These are phyloP conservation scores for Petromus typicus DNA, from an alignment of 2,113 vertebrate species.

Conservation along the genomic window DNA sequence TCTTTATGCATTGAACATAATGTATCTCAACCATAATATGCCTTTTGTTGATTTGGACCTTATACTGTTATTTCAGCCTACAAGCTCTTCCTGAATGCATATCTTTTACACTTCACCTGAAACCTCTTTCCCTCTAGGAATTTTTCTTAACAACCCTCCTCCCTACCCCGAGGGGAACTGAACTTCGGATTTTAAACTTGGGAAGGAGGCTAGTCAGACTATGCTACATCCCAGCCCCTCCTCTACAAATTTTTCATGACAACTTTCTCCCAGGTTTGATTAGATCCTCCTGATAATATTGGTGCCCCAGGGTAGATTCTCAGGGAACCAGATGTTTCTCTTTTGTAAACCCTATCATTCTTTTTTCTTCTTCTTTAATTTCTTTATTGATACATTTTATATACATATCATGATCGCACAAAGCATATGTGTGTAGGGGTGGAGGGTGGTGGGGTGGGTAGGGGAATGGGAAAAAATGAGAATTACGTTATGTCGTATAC, in stretches of 20 bases:
- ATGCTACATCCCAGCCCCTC: too few relatives aligned
- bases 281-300: not conserved
- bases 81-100: not conserved
- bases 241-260: not conserved
- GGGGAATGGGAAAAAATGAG: too few relatives aligned
- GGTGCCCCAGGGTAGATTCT: not conserved
- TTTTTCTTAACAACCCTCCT: too few relatives aligned
- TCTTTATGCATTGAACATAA: not conserved
- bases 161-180: too few relatives aligned
- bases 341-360: not conserved
- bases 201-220: too few relatives aligned
- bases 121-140: constrained; percentile 7
- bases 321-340: not conserved
- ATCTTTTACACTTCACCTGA: not conserved
- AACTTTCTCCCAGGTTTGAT: not conserved
- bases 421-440: too few relatives aligned
- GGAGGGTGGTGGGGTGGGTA: too few relatives aligned
- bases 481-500: too few relatives aligned
- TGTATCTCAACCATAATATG: not conserved
- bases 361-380: not conserved
- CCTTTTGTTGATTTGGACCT: not conserved
- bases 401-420: too few relatives aligned
- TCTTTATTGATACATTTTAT: too few relatives aligned
- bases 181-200: too few relatives aligned
- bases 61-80: not conserved